Percentiles rank a stretch among this genome's conserved stretches.
Evolutionary conservation across 2,888 invertebrate species (phyloP).

Genomic region (Elysia crispata): DNA sequence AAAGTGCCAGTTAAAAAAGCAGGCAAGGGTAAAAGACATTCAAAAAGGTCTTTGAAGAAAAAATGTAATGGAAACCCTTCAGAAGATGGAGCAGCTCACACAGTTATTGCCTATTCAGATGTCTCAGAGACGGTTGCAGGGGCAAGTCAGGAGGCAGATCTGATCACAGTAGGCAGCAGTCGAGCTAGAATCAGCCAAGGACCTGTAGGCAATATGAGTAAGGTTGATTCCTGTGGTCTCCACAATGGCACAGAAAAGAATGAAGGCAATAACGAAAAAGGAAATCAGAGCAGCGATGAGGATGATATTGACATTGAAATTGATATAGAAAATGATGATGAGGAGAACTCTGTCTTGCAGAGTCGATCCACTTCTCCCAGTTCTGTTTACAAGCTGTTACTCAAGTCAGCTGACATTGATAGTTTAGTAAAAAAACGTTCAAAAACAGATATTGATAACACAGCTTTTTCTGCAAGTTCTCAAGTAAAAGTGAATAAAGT

Average conservation of each 20-base stretch:
- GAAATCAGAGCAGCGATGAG: slow-evolving; percentile 42
- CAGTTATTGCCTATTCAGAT: slow-evolving; percentile 42
- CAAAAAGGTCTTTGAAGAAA: slow-evolving; percentile 1
- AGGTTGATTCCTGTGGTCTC: neutral
- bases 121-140: slow-evolving; percentile 26
- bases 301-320: slow-evolving; percentile 69
- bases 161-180: slow-evolving; percentile 37
- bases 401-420: slow-evolving; percentile 48
- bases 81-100: neutral
- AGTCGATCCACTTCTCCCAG: slow-evolving; percentile 70
- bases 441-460: too few relatives aligned
- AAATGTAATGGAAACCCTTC: neutral
- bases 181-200: slow-evolving; percentile 24
- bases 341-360: slow-evolving; percentile 60
- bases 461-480: too few relatives aligned
- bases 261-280: neutral
- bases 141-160: slow-evolving; percentile 38
- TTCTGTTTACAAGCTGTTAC: slow-evolving; percentile 67
- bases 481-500: too few relatives aligned
- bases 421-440: too few relatives aligned
- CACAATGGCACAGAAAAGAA: too few relatives aligned
- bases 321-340: slow-evolving; percentile 68
- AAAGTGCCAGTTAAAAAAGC: slow-evolving; percentile 5
- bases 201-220: neutral
- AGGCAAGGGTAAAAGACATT: slow-evolving; percentile 1